phyloP scores from a whole-genome alignment of 2,888 invertebrate species.

The Epinotia bilunana region DNA sequence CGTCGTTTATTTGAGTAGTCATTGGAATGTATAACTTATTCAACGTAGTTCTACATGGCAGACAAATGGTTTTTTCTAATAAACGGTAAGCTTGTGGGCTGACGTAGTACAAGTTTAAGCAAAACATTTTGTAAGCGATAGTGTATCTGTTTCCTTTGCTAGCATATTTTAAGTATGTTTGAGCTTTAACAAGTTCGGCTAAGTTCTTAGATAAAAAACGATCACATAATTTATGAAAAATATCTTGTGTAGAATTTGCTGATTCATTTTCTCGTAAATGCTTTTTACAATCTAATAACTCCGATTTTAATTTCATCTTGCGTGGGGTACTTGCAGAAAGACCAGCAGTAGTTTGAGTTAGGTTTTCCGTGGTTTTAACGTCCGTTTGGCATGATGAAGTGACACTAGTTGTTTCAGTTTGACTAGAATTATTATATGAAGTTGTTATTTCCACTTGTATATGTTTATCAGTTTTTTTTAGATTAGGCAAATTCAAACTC shows the following conservation, averaged over 20 bases:
- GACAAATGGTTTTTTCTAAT: constrained; percentile 33
- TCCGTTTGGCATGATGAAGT: no score
- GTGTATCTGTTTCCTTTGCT: constrained; percentile 28
- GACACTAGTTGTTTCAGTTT: no score
- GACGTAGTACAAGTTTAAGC: constrained; percentile 42
- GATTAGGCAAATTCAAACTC: no score
- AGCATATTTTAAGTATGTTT: not conserved
- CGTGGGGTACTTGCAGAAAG: no score
- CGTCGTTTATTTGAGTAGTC: not conserved
- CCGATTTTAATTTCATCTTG: no score
- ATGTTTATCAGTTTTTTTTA: no score
- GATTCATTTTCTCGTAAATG: no score
- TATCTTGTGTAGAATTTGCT: not conserved
- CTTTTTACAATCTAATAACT: no score
- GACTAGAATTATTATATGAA: no score
- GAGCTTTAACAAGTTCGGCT: constrained; percentile 24
- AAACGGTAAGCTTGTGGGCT: constrained; percentile 43
- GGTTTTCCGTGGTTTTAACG: no score
- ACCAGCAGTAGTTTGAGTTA: no score
- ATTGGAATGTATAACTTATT: constrained; percentile 6
- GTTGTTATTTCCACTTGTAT: no score
- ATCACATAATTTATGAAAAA: constrained; percentile 25
- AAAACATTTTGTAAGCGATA: constrained; percentile 35
- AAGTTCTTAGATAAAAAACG: constrained; percentile 9
- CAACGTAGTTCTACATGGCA: constrained; percentile 21